These are phyloP conservation scores for Nesometra sesokonis DNA, from an alignment of 35 echinoderm and acorn worm species.

Conservation along the genomic window DNA sequence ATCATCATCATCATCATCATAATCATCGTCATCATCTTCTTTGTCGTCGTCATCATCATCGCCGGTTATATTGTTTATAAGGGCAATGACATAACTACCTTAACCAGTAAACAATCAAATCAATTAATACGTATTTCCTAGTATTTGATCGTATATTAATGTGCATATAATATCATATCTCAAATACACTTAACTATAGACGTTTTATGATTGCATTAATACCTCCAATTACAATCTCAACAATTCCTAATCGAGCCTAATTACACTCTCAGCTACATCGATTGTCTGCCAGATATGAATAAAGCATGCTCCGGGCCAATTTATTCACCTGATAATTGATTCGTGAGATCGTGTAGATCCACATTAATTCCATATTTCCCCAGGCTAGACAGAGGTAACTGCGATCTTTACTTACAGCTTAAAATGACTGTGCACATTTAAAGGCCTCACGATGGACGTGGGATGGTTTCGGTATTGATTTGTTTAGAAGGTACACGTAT, in stretches of 20 bases:
- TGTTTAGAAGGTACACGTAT: not conserved
- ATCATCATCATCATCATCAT: too few relatives aligned
- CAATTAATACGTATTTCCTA: not conserved
- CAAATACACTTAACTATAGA: not conserved
- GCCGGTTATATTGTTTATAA: too few relatives aligned
- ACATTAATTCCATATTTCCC: not conserved
- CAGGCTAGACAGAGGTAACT: not conserved
- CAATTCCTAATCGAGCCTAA: not conserved
- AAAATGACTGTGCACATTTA: not conserved
- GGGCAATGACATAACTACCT: too few relatives aligned
- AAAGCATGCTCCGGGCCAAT: not conserved
- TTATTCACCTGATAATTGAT: not conserved
- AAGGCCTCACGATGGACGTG: not conserved
- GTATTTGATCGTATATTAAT: not conserved
- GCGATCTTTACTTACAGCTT: not conserved
- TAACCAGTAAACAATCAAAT: not conserved
- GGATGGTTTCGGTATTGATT: not conserved
- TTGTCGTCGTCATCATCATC: too few relatives aligned
- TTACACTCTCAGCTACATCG: not conserved
- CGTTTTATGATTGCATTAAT: not conserved
- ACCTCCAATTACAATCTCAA: not conserved
- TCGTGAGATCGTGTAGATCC: not conserved
- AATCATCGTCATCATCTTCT: too few relatives aligned
- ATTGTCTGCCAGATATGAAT: not conserved
- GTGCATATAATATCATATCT: not conserved